Evolutionary conservation across 2,888 invertebrate genomes (phyloP).

Genomic region (Microchrysa polita): DNA sequence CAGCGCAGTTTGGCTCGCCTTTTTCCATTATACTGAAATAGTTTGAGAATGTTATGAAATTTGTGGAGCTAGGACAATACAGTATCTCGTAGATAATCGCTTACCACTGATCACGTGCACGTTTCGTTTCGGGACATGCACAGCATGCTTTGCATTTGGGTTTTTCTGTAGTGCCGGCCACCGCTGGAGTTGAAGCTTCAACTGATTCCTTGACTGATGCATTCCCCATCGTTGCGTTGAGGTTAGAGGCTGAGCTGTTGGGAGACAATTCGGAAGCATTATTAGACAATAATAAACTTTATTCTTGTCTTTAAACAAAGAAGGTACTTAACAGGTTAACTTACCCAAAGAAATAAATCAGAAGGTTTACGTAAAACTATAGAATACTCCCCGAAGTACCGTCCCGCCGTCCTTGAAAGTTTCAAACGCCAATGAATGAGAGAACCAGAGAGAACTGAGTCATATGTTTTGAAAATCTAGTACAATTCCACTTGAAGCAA

Average conservation of each 20-base stretch:
- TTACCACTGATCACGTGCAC: slow-evolving; percentile 90
- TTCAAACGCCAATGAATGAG: no score
- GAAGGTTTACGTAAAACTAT: no score
- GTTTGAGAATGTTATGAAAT: slow-evolving; percentile 49
- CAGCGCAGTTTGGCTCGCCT: slow-evolving; percentile 90
- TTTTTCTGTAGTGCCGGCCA: slow-evolving; percentile 66
- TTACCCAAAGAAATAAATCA: no score
- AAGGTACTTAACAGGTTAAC: no score
- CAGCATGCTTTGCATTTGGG: slow-evolving; percentile 94
- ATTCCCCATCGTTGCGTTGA: slow-evolving; percentile 66
- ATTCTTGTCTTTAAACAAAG: no score
- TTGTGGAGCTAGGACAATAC: background rate
- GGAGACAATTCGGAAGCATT: background rate
- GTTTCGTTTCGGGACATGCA: slow-evolving; percentile 96
- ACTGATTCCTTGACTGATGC: slow-evolving; percentile 66
- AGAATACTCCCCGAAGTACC: no score
- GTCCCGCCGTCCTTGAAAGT: no score
- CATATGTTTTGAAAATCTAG: no score
- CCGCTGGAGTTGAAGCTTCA: slow-evolving; percentile 58
- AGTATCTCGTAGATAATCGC: slow-evolving; percentile 50
- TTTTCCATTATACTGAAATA: slow-evolving; percentile 85
- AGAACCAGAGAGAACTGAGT: no score
- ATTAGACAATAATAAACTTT: no score
- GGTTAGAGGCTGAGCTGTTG: background rate
- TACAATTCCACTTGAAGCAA: no score